Evolutionary conservation across 2,113 vertebrate species (phyloP), one percentile per base, ranked within the genome.

Genomic region (Ancistrus triradiatus): DNA sequence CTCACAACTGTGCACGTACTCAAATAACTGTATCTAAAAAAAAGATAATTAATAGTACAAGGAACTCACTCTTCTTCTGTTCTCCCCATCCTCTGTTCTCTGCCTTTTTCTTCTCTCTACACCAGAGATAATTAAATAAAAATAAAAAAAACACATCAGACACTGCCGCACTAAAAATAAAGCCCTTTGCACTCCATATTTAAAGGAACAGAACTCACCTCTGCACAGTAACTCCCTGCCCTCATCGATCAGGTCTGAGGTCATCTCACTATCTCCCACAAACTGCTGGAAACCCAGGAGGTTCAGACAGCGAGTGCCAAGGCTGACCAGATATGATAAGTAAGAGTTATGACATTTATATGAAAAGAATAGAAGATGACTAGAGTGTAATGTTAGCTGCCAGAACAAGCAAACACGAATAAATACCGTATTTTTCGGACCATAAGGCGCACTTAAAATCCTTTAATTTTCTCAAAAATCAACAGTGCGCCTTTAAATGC

Each of bases 201-300:
- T 48, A 7, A 38, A 9, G 40, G 6, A 28, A 17, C 5, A 59
- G 6, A 3, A 3, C 31, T 77, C n/a, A 96, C 96, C 95, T 82
- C 93, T 84, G 62, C 91, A 86, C 63, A 98, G 93, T 69, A 98
- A 84, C 73, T 98, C 94, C 77, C 92, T 95, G 66, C 96, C 95
- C 87, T 98, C 95, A 69, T 98, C 95, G 28, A 95, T 92, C 64
- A 98, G 87, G 83, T 98, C 95, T 48, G 96, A 98, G 14, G 95
- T 97, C 93, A 98, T 90, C 75, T 98, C 95, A 0, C 87, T 93
- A 81, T 98, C 95, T 11, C 93, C 96, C 88, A 97, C 88, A 56
- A 98, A 98, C 81, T 98, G 95, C 81, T 98, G 95, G 78, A 98
- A 98, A 73, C 95, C 96, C 77, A 98, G 74, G 48, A 97, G 90